phyloP scores from a whole-genome alignment of 2,113 vertebrate species.

The Proterorhinus semilunaris region DNA sequence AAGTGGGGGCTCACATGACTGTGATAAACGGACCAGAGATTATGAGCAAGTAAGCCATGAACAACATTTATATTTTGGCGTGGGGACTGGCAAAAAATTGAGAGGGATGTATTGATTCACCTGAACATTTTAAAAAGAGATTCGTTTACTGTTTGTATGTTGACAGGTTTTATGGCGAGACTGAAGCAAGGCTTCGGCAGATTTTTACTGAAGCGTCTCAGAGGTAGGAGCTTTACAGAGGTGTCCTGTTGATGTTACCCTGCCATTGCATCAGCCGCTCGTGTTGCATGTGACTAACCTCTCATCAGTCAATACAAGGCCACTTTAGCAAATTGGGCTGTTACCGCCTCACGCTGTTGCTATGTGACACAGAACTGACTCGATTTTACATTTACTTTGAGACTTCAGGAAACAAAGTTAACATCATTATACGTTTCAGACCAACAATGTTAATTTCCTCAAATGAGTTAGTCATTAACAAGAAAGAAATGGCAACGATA shows the following conservation, averaged over 20 bases:
- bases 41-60: constrained; percentile 90
- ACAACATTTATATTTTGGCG: neutral
- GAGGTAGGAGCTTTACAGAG: constrained; percentile 70
- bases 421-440: neutral
- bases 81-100: too few relatives aligned
- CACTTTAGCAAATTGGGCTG: neutral
- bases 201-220: constrained; percentile 90
- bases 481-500: neutral
- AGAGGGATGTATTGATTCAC: too few relatives aligned
- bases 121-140: too few relatives aligned
- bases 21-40: constrained; percentile 97
- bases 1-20: constrained; percentile 86
- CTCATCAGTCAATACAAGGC: neutral
- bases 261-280: neutral
- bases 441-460: neutral
- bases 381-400: neutral
- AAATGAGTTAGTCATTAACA: neutral
- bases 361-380: neutral
- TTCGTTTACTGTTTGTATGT: neutral
- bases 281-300: neutral
- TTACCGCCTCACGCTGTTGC: neutral
- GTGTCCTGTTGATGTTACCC: neutral
- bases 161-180: constrained; percentile 93
- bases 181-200: constrained; percentile 87
- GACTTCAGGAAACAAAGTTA: neutral